Conservation (phyloP, 2,113 vertebrate species). For the Pedionomus torquatus region DNA sequence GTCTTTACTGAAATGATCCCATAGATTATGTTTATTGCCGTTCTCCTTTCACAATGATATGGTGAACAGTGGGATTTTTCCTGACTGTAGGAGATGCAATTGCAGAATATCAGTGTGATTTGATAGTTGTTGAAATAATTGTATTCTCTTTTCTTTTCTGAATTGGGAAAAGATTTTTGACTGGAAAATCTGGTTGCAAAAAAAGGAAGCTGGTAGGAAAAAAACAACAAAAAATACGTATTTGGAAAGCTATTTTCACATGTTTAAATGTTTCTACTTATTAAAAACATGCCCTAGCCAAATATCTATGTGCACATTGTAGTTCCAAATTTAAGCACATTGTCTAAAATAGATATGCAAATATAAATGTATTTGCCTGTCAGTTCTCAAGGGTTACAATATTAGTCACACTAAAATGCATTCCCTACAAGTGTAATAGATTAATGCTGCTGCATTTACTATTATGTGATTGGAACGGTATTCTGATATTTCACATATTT, state of each 20-base stretch:
- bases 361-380: neutral
- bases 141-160: neutral
- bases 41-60: neutral
- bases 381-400: neutral
- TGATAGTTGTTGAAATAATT: neutral
- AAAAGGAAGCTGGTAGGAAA: neutral
- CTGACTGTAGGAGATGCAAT: neutral
- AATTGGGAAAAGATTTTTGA: neutral
- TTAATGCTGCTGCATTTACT: neutral
- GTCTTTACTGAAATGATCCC: neutral
- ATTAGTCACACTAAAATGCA: neutral
- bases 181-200: neutral
- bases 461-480: neutral
- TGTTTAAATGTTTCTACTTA: neutral
- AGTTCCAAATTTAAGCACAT: neutral
- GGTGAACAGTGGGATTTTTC: neutral
- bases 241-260: neutral
- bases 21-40: neutral
- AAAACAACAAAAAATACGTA: neutral
- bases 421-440: neutral
- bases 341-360: neutral
- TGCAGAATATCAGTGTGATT: neutral
- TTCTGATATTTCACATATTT: neutral
- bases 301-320: neutral
- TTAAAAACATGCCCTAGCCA: neutral